Percentiles rank a stretch among this genome's conserved stretches.
phyloP scores from a whole-genome alignment of 2,888 invertebrate species.

The Lissocephala sabroskyi region DNA sequence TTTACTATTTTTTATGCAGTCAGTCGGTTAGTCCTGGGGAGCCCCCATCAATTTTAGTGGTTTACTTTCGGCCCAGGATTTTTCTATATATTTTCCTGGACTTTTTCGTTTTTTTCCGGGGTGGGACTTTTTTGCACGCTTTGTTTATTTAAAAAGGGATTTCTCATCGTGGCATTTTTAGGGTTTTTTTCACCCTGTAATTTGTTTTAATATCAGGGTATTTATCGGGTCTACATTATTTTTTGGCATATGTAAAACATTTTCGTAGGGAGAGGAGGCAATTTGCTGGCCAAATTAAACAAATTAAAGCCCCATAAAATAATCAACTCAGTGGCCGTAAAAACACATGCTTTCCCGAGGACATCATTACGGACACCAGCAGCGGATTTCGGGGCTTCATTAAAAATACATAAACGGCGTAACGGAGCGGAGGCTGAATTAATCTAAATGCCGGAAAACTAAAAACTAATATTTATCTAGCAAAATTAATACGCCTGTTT shows the following conservation, averaged over 20 bases:
- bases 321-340: constrained; percentile 30
- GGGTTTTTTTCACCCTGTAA: no score
- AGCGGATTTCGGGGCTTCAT: constrained; percentile 13
- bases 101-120: constrained; percentile 10
- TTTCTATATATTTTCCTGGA: no score
- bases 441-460: constrained; percentile 42
- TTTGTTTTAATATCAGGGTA: constrained; percentile 72
- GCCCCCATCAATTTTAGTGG: no score
- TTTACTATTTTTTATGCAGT: no score
- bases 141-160: constrained; percentile 42
- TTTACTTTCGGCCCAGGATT: no score
- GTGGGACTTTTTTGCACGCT: constrained; percentile 19
- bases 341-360: not conserved
- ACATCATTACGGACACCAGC: not conserved
- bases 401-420: constrained; percentile 55
- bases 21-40: no score
- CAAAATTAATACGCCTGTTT: constrained; percentile 60
- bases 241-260: constrained; percentile 12
- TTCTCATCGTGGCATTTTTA: no score
- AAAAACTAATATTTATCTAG: constrained; percentile 64
- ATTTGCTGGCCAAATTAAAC: constrained; percentile 62
- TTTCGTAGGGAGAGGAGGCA: constrained; percentile 23
- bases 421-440: constrained; percentile 31
- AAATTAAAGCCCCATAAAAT: constrained; percentile 59
- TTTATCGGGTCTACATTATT: constrained; percentile 67